A percentile compares a stretch with the other conserved stretches of the same genome.
Conservation (phyloP, 1,140 invertebrate species). For the Nymphalis io region DNA sequence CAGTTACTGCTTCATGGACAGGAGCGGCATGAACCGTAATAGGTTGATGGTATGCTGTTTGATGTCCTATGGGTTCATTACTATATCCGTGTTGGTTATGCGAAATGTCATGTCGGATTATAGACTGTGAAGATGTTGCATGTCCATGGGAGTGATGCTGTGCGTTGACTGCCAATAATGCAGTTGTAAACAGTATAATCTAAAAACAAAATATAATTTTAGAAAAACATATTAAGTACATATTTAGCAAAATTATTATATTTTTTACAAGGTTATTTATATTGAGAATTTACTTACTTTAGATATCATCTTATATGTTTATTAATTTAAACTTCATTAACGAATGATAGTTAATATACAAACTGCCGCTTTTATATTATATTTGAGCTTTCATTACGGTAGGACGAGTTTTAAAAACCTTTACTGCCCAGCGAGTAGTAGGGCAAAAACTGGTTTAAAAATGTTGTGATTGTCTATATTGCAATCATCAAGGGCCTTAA, state of each 20-base stretch:
- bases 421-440: conserved; percentile 14
- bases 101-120: conserved; percentile 22
- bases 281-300: conserved; percentile 43
- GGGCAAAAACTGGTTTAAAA: conserved; percentile 22
- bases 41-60: no score
- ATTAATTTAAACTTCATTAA: conserved; percentile 6
- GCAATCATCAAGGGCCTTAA: not conserved
- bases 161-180: conserved; percentile 22
- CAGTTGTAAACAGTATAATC: conserved; percentile 41
- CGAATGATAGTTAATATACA: conserved; percentile 26
- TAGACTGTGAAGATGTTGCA: conserved; percentile 29
- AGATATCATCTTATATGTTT: conserved; percentile 42
- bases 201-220: conserved; percentile 27
- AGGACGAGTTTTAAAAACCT: conserved; percentile 17
- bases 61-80: no score
- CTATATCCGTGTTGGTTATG: conserved; percentile 18
- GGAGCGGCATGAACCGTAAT: no score
- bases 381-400: conserved; percentile 24
- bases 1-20: no score
- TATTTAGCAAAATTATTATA: no score
- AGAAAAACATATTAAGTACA: no score
- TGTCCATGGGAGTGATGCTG: conserved; percentile 26
- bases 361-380: conserved; percentile 31
- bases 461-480: not conserved
- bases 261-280: no score